These are phyloP conservation scores for Cepaea hortensis DNA, from an alignment of 2,888 invertebrate species.

Conservation along the genomic window DNA sequence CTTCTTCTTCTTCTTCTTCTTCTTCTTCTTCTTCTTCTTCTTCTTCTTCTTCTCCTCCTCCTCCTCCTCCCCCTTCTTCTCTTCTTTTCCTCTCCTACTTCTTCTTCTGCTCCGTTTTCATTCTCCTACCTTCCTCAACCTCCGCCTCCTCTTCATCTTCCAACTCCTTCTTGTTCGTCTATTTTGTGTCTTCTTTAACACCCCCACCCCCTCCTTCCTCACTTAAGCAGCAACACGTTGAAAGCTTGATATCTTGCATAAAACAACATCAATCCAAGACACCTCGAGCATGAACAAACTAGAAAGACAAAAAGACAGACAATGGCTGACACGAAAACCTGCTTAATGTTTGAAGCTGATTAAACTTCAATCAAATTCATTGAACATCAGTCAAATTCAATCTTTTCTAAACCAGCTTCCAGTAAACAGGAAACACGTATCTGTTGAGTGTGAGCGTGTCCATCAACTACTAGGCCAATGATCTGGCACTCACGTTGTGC, in stretches of 20 bases:
- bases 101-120: slow-evolving; percentile 52
- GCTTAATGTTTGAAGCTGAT: not conserved
- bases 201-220: slow-evolving; percentile 57
- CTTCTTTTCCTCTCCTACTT: not conserved
- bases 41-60: slow-evolving; percentile 40
- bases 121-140: slow-evolving; percentile 63
- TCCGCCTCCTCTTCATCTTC: not conserved
- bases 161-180: not conserved
- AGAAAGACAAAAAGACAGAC: too few relatives aligned
- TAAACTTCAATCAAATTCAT: not conserved
- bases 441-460: not conserved
- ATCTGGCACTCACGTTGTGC: not conserved
- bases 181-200: slow-evolving; percentile 22
- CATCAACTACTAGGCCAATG: not conserved
- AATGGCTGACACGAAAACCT: too few relatives aligned
- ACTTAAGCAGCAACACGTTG: too few relatives aligned
- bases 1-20: not conserved
- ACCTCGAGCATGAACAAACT: too few relatives aligned
- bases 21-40: not conserved
- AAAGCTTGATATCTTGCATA: too few relatives aligned
- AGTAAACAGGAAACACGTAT: not conserved
- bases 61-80: slow-evolving; percentile 50
- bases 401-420: not conserved
- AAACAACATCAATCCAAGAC: too few relatives aligned
- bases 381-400: not conserved